Base-by-base conservation (phyloP, 2,888 invertebrate species). In the Cynaeus angustus region DNA sequence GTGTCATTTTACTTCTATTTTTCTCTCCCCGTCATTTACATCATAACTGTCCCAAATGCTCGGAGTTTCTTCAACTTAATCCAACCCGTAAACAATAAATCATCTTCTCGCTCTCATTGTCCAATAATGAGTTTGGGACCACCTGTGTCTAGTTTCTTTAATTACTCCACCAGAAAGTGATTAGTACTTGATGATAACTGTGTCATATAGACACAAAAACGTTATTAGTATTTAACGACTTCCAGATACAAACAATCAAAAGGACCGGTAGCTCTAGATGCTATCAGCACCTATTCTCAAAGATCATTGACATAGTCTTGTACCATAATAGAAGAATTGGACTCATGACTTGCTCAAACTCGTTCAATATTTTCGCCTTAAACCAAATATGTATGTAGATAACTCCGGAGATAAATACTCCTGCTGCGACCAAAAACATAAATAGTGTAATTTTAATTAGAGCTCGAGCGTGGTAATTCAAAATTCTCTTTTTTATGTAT, bases 151-250 rank as follows among this genome's bases (percentile, higher is more conserved):
- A 52, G 68, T 70, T 72, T 70, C 66, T 72, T 70, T 71, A 73
- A 75, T 74, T 74, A 72, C 56, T 67, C 48, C 55, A 65, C 65
- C 52, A 53, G 38, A 56, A 38, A 59, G 64, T 56, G 72, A 74
- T 77, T 74, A 71, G 56, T 53, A 5, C 16, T 64, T 72, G 68
- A 70, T 72, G 74, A 77, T 77, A 74, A 66, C 68, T 70, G 58
- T 72, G 70, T 73, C 73, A 74, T 72, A 65, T 68, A 72, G 70
- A 74, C 76, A 79, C 78, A 79, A 80, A 76, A 72, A 77, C 74
- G 74, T 78, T 79, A 80, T 79, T 79, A 77, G 78, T 75, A 74
- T 77, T 77, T 78, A 79, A 79, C 77, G 75, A 78, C 77, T 77
- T 77, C 71, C 69, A 73, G 73, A 77, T 70, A 66, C 50, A 67